A percentile compares a stretch with the other conserved stretches of the same genome.
Conservation (phyloP, 2,113 vertebrate genomes). For the Trogon melanurus region DNA sequence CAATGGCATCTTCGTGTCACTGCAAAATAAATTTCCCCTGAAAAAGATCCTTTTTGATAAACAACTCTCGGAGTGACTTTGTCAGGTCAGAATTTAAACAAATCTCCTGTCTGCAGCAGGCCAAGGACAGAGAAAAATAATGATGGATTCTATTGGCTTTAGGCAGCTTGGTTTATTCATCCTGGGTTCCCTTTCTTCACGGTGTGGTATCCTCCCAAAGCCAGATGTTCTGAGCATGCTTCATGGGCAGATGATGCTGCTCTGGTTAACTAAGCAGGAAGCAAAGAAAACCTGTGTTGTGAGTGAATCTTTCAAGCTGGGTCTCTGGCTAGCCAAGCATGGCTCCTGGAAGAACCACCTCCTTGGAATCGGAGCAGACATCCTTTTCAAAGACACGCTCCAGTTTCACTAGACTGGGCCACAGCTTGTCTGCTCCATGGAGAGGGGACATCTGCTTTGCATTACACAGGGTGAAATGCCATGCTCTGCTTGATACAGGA, state of each 20-base stretch:
- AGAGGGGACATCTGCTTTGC: neutral
- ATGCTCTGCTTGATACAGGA: neutral
- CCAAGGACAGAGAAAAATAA: neutral
- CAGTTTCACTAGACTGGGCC: neutral
- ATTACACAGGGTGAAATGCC: neutral
- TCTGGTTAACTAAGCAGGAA: neutral
- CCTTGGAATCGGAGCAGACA: neutral
- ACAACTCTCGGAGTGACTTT: neutral
- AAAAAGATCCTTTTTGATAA: slow-evolving; percentile 6
- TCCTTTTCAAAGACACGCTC: neutral
- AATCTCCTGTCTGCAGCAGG: neutral
- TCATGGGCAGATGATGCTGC: neutral
- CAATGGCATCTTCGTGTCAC: neutral
- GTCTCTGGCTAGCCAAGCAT: neutral
- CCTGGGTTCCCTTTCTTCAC: neutral
- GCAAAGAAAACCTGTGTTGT: neutral
- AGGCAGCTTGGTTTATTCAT: neutral
- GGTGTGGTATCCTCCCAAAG: neutral
- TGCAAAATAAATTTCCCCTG: slow-evolving; percentile 20
- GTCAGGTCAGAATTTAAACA: slow-evolving; percentile 17
- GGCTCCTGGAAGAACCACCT: neutral
- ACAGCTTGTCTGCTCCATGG: neutral
- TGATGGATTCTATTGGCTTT: neutral
- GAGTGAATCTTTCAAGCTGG: neutral
- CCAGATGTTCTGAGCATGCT: neutral